Base-by-base conservation (phyloP, 1,140 invertebrate genomes). In the Achroia grisella region DNA sequence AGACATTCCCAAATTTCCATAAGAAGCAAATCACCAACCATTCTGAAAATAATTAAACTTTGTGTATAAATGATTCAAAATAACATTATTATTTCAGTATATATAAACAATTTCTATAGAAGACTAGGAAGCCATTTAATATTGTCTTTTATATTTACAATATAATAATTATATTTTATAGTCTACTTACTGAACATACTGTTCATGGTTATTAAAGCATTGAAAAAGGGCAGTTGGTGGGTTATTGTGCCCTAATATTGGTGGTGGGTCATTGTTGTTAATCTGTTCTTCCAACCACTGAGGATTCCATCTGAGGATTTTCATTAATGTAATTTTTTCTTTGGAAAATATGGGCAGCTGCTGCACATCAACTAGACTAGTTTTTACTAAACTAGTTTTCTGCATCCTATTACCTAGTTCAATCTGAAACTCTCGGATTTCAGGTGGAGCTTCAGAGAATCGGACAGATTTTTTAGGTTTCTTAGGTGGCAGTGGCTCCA, bases 1-100 rank as follows among this genome's bases (percentile, higher is more conserved):
- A 84, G 49, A 43, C 64, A 77, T 62, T 82, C 80, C 80, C 80
- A 84, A 31, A 80, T 81, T 60, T 84, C 78, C 69, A 84, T 79
- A n/a, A 84, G 56, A 10, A 84, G 57, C 35, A 82, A 51, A 53
- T 80, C 73, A 31, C 76, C 73, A 39, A 83, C 48, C 27, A 72
- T 52, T 42, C 79, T 83, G 43, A 32, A 53, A 62, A 49, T 30
- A 40, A 42, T 46, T 9, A 31, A 43, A 33, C 10, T 10, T 40
- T 4, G 11, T 11, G 10, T 10, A 39, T 11, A n/a, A 8, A 9
- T 39, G 13, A 9, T n/a, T 28, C 12, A 29, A 8, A 37, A 13
- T 14, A 37, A 13, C 13, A 37, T 34, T 34, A 34, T 11, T n/a
- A 34, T n/a, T n/a, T n/a, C n/a, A n/a, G n/a, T n/a, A n/a, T n/a